Base-by-base conservation (phyloP, 2,888 invertebrate genomes). In the Drosophila aldrichi region DNA sequence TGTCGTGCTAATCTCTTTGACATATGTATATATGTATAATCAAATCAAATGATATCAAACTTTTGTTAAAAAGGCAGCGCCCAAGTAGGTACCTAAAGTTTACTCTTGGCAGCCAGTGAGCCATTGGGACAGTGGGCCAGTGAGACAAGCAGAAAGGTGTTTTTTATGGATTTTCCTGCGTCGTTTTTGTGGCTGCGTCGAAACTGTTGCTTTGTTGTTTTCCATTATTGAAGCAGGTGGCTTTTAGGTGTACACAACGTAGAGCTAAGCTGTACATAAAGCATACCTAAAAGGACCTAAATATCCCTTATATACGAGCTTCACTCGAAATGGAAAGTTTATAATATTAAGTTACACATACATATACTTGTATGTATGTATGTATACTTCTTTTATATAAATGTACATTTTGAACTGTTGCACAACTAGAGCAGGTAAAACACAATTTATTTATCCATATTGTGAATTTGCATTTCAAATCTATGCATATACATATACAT, bases 151-250 rank as follows among this genome's bases (percentile, higher is more conserved):
- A 60, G 38, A 67, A 75, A 79, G 66, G 80, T 77, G 70, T 76
- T 49, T 70, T 79, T 77, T 77, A 77, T 80, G 77, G 77, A 77
- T 77, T 77, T 77, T 77, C 71, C 71, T 79, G 67, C 76, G 67
- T 63, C 76, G 64, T 44, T 49, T 67, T 63, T 60, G 60, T 71
- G 70, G 59, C 73, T 74, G 66, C 54, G 66, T 71, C 56, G 88
- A 75, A 84, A 89, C 89, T 84, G 84, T 84, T 84, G 89, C 84
- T 88, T 80, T 76, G 62, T 63, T 69, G 66, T 77, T 75, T 48
- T 49, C 71, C 41, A 51, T 59, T 49, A 60, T 34, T 49, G 49
- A 38, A 59, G 74, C 79, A 70, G 49, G 25, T 75, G 49, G 32
- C 41, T 46, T 77, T 77, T 79, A 51, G 76, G 80, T 77, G 70